Conservation (phyloP, 2,888 invertebrate species). For the Campoletis raptor region DNA sequence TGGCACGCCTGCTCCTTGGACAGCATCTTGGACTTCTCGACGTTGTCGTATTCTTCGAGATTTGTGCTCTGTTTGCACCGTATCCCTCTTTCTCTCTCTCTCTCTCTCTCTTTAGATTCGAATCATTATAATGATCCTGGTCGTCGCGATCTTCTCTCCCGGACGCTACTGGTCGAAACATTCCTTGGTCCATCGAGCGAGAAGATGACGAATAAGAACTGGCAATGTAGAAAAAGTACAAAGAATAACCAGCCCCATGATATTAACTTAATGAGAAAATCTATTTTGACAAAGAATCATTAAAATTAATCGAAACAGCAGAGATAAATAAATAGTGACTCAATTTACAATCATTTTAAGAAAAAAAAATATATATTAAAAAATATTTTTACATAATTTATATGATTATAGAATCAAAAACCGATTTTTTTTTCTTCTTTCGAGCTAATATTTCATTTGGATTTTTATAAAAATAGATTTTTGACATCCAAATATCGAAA, state of each 20-base stretch:
- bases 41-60: conserved; percentile 62
- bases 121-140: conserved; percentile 83
- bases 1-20: conserved; percentile 63
- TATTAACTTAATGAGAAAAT: not conserved
- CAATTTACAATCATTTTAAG: not conserved
- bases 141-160: conserved; percentile 67
- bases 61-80: conserved; percentile 58
- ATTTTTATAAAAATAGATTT: not conserved
- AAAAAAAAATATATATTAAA: too few species aligned
- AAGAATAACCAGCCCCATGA: conserved; percentile 4
- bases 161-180: conserved; percentile 70
- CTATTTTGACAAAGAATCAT: not conserved
- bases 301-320: not conserved
- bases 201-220: conserved; percentile 50
- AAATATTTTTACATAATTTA: too few species aligned
- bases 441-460: not conserved
- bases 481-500: not conserved
- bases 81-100: conserved; percentile 36
- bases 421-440: not conserved
- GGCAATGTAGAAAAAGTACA: conserved; percentile 42
- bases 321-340: not conserved
- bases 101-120: conserved; percentile 77
- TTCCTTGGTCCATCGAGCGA: conserved; percentile 62
- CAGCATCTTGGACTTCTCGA: conserved; percentile 63
- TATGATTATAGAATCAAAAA: too few species aligned